These are phyloP conservation scores for Diglossa cyanea DNA, from an alignment of 2,797 vertebrate species.

Conservation along the genomic window DNA sequence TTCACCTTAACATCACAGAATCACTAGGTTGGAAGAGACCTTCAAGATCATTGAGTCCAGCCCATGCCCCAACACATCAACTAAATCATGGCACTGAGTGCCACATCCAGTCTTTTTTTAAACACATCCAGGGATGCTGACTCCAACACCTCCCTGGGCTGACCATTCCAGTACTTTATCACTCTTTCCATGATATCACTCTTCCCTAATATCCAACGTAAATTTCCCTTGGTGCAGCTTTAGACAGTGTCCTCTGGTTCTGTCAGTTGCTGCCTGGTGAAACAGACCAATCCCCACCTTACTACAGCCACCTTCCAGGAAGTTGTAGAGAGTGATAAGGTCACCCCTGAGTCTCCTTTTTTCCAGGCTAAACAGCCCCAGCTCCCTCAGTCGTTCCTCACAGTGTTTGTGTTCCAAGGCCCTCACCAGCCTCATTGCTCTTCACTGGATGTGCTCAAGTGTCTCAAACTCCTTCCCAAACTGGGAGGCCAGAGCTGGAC, in stretches of 20 bases:
- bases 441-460: rapidly evolving
- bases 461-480: rapidly evolving
- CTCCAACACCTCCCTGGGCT: not conserved
- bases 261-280: not conserved
- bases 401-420: too few relatives aligned
- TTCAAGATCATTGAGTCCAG: not conserved
- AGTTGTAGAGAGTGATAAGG: not conserved
- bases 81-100: not conserved
- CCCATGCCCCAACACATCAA: not conserved
- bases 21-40: not conserved
- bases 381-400: rapidly evolving
- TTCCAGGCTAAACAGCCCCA: not conserved
- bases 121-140: not conserved
- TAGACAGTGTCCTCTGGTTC: not conserved
- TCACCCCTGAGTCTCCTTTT: not conserved
- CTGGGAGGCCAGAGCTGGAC: not conserved
- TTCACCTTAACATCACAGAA: not conserved
- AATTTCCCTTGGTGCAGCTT: not conserved
- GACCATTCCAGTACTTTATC: not conserved
- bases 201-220: not conserved
- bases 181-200: not conserved
- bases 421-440: not conserved
- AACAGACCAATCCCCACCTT: not conserved
- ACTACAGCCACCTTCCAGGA: rapidly evolving
- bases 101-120: not conserved